A percentile compares a stretch with the other conserved stretches of the same genome.
phyloP scores from a whole-genome alignment of 2,797 vertebrate species.

The Denticeps clupeoides region DNA sequence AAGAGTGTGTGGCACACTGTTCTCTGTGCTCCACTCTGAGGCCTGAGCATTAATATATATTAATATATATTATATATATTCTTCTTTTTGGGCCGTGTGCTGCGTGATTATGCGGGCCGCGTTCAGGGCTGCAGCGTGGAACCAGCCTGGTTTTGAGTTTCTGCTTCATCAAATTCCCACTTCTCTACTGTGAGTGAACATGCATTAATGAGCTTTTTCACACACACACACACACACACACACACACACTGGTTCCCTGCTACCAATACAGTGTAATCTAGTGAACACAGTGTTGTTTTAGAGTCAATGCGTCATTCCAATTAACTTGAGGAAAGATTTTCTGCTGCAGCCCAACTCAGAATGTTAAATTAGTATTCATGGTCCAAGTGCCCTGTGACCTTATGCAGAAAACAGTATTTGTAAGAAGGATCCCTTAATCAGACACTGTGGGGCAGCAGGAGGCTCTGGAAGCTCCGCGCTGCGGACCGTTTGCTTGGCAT shows the following conservation, averaged over 20 bases:
- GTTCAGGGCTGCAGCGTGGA: too few species aligned
- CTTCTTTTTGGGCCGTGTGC: too few species aligned
- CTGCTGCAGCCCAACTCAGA: conserved; percentile 36
- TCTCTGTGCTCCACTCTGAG: neutral
- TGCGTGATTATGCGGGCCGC: too few species aligned
- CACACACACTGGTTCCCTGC: neutral
- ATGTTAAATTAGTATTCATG: conserved; percentile 42
- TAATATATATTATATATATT: too few species aligned
- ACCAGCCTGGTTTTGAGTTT: conserved; percentile 16
- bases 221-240: conserved; percentile 1
- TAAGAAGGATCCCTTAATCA: conserved; percentile 28
- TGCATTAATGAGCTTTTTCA: conserved; percentile 11
- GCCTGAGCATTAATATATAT: too few species aligned
- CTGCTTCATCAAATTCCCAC: conserved; percentile 21
- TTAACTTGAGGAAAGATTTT: conserved; percentile 49
- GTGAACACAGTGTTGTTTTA: conserved; percentile 26
- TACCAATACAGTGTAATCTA: neutral
- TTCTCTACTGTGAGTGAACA: neutral
- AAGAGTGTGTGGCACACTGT: conserved; percentile 17
- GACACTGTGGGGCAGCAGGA: neutral
- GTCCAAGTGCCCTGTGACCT: conserved; percentile 37
- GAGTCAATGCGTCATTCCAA: conserved; percentile 42
- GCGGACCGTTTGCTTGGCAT: too few species aligned
- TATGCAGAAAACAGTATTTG: conserved; percentile 45
- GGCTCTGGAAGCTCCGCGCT: conserved; percentile 3